Conservation (phyloP, 2,888 invertebrate genomes). For the Ptilodon capucinus region DNA sequence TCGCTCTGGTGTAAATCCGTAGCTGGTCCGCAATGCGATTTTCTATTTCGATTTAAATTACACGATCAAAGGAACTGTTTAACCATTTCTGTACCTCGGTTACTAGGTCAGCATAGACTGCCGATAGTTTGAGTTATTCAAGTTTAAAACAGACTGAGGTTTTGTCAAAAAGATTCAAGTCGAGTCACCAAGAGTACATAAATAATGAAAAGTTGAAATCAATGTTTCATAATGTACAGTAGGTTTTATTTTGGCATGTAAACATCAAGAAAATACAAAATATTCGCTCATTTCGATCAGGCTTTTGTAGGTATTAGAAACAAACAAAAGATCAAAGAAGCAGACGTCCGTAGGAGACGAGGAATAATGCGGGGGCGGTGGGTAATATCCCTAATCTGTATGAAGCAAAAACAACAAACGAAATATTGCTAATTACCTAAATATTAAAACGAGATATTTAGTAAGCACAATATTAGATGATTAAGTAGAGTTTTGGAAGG, state of each 20-base stretch:
- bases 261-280: too few species aligned
- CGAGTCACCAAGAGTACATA: too few species aligned
- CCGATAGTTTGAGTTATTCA: too few species aligned
- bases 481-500: too few species aligned
- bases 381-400: neutral
- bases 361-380: neutral
- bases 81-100: too few species aligned
- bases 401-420: neutral
- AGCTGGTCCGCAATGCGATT: slow-evolving; percentile 6
- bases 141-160: too few species aligned
- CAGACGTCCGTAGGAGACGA: neutral
- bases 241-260: too few species aligned
- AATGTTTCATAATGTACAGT: too few species aligned
- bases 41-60: neutral
- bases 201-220: too few species aligned
- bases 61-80: neutral
- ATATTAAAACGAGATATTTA: neutral
- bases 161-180: too few species aligned
- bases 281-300: neutral
- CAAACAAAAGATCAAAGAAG: neutral
- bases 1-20: slow-evolving; percentile 5
- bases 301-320: neutral
- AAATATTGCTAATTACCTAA: neutral
- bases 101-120: too few species aligned
- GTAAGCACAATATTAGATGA: too few species aligned